Percentiles rank a stretch among this genome's conserved stretches.
Evolutionary conservation across 2,113 vertebrate genomes (phyloP).

Genomic region (Vombatus ursinus): DNA sequence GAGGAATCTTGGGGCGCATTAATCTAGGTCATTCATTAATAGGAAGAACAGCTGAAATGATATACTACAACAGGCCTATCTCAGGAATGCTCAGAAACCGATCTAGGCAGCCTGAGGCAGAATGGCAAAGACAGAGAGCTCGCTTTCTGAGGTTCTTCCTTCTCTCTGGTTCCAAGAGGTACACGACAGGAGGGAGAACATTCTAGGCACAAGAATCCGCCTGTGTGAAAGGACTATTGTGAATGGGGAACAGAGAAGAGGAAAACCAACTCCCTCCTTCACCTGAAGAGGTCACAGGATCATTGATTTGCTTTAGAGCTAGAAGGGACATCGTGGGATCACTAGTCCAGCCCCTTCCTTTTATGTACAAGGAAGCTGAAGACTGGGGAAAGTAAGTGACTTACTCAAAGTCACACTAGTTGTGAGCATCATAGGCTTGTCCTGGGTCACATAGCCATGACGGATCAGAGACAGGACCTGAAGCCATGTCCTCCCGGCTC

Average conservation of each 20-base stretch:
- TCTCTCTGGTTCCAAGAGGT: neutral
- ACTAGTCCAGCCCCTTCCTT: neutral
- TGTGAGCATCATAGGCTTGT: neutral
- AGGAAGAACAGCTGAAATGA: conserved; percentile 72
- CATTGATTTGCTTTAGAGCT: neutral
- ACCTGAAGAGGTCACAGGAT: neutral
- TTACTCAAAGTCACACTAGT: neutral
- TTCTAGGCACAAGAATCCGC: neutral
- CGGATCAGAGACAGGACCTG: too few relatives aligned
- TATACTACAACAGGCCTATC: conserved; percentile 69
- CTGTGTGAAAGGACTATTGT: neutral
- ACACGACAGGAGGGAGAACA: neutral
- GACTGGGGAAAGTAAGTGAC: neutral
- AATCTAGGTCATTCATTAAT: conserved; percentile 72
- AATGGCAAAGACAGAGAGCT: neutral
- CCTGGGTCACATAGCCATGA: neutral
- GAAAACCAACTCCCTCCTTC: neutral
- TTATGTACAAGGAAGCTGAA: neutral
- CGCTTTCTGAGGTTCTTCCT: neutral
- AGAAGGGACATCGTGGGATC: neutral
- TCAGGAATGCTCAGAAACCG: conserved; percentile 54
- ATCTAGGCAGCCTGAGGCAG: neutral
- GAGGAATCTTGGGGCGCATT: conserved; percentile 74
- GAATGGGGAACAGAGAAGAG: neutral
- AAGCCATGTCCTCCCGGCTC: neutral